A percentile compares a stretch with the other conserved stretches of the same genome.
Evolutionary conservation across 2,797 vertebrate species (phyloP).

Genomic region (Ctenopoma multispine): DNA sequence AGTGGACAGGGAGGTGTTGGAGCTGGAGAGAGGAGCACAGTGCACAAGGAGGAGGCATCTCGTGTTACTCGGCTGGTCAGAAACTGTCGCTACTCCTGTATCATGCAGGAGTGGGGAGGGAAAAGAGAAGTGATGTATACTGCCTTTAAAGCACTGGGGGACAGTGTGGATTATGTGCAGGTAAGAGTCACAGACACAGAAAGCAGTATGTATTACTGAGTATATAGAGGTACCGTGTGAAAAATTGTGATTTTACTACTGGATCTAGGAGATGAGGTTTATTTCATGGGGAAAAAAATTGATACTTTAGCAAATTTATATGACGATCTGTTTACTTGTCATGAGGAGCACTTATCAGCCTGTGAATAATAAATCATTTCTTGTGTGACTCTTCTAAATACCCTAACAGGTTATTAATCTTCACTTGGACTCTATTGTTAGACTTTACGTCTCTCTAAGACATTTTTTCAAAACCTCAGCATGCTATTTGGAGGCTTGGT

Average conservation of each 20-base stretch:
- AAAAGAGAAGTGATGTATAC: slow-evolving; percentile 99
- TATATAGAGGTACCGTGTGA: not conserved
- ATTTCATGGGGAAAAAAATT: no score
- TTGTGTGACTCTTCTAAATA: no score
- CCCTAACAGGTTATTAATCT: no score
- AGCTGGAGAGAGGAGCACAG: slow-evolving; percentile 58
- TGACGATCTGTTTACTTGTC: not conserved
- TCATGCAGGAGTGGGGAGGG: slow-evolving; percentile 99
- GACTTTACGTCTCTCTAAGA: no score
- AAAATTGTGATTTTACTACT: no score
- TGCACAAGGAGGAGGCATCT: slow-evolving; percentile 86
- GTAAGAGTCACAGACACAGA: slow-evolving; percentile 71
- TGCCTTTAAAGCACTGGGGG: slow-evolving; percentile 94
- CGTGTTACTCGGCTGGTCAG: slow-evolving; percentile 86
- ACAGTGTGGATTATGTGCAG: slow-evolving; percentile 97
- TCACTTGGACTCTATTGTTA: no score
- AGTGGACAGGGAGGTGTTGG: slow-evolving; percentile 68
- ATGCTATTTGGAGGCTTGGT: no score
- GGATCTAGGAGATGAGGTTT: no score
- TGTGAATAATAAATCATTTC: no score
- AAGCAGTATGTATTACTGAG: no score
- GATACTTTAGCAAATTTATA: no score
- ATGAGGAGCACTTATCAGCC: not conserved
- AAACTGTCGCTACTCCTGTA: slow-evolving; percentile 88
- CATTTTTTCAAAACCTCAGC: no score